Evolutionary conservation across 2,113 vertebrate genomes (phyloP).

Genomic region (Platichthys flesus): DNA sequence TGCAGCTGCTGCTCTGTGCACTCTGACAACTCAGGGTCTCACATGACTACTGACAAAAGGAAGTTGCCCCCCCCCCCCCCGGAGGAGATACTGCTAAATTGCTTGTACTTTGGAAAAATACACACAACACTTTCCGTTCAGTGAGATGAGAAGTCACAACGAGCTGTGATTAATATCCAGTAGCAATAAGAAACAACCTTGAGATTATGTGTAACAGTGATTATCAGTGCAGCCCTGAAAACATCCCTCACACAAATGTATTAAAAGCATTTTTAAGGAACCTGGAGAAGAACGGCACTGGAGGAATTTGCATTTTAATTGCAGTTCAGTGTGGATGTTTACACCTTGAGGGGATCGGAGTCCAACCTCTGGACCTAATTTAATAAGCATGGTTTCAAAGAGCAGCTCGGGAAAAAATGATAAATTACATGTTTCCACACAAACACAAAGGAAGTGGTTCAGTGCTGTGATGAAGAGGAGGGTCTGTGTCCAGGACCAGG

Average conservation of each 20-base stretch:
- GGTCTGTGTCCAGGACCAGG: no score
- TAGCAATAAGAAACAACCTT: not conserved
- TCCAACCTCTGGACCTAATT: not conserved
- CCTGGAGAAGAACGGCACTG: not conserved
- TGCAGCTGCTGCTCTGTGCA: not conserved
- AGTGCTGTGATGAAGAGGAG: no score
- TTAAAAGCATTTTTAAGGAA: conserved; percentile 1
- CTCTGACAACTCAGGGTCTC: no score
- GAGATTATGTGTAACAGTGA: not conserved
- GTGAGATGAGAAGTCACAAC: not conserved
- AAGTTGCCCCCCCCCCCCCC: no score
- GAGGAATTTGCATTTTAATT: conserved; percentile 21
- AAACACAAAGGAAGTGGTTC: not conserved
- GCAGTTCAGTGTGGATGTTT: not conserved
- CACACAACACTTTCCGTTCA: not conserved
- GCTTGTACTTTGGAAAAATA: not conserved
- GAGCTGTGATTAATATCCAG: not conserved
- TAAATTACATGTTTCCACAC: not conserved
- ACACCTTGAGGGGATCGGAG: not conserved
- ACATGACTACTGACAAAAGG: not conserved
- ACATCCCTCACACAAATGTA: not conserved
- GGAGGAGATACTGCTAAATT: no score
- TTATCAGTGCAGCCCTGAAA: not conserved
- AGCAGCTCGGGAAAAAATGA: not conserved
- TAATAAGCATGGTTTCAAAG: not conserved